phyloP scores from a whole-genome alignment of 2,113 vertebrate genomes.

The Lutjanus erythropterus region DNA sequence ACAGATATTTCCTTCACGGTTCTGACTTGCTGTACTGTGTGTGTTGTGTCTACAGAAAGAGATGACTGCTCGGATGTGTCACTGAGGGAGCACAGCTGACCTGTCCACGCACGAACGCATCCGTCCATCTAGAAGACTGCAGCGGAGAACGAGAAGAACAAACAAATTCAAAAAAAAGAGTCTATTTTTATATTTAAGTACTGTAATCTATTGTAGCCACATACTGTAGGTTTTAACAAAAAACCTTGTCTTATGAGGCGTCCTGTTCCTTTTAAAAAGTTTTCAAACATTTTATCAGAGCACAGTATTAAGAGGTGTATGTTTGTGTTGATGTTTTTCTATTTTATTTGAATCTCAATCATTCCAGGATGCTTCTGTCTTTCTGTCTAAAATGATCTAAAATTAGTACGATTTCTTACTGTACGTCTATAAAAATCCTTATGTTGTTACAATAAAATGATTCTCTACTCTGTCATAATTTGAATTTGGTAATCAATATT shows the following conservation, averaged over 20 bases:
- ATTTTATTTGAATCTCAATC: conserved; percentile 73
- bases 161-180: conserved; percentile 77
- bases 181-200: conserved; percentile 89
- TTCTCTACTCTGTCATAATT: conserved; percentile 49
- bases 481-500: conserved; percentile 13
- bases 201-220: conserved; percentile 85
- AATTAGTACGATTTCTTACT: conserved; percentile 72
- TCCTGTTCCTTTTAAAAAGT: conserved; percentile 58
- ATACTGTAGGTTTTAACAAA: conserved; percentile 74
- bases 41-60: conserved; percentile 89
- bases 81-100: conserved; percentile 81
- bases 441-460: conserved; percentile 79
- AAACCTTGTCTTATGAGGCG: conserved; percentile 56
- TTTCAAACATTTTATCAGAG: conserved; percentile 75
- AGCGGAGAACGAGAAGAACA: conserved; percentile 65
- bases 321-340: conserved; percentile 72
- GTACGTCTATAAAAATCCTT: conserved; percentile 71
- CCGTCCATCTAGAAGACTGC: conserved; percentile 69
- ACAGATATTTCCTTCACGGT: too few relatives aligned
- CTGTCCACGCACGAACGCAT: conserved; percentile 8
- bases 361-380: conserved; percentile 72
- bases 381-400: conserved; percentile 61
- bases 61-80: conserved; percentile 96
- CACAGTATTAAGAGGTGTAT: conserved; percentile 80
- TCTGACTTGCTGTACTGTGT: conserved; percentile 5